phyloP scores from a whole-genome alignment of 35 echinoderm and acorn worm species.

The Ophiothrix spiculata region DNA sequence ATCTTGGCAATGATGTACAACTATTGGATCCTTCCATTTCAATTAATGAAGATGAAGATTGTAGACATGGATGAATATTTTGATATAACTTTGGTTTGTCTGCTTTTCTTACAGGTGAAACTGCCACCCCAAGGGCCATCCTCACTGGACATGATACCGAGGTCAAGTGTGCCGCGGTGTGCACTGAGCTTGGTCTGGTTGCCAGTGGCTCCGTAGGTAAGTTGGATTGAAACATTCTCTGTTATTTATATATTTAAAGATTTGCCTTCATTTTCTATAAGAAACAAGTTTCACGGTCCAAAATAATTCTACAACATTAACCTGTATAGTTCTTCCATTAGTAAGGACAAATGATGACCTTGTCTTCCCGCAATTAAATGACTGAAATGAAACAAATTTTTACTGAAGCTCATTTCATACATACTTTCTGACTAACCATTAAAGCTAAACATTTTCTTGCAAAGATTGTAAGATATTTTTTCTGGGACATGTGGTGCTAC shows the following conservation, averaged over 20 bases:
- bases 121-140: slow-evolving; percentile 91
- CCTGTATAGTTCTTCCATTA: no score
- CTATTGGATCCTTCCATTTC: not conserved
- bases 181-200: slow-evolving; percentile 94
- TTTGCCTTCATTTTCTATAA: no score
- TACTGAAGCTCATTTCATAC: no score
- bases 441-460: no score
- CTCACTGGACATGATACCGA: slow-evolving; percentile 99
- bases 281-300: no score
- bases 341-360: no score
- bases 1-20: not conserved
- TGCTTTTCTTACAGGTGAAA: slow-evolving; percentile 81
- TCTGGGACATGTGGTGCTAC: no score
- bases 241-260: not conserved
- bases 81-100: not conserved
- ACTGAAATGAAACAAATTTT: no score
- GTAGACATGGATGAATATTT: not conserved
- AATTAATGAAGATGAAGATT: not conserved
- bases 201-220: slow-evolving; percentile 95
- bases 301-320: no score
- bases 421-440: no score
- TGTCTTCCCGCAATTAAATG: no score
- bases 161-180: slow-evolving; percentile 81
- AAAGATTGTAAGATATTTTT: no score
- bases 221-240: not conserved